Percentiles rank a stretch among this genome's conserved stretches.
phyloP scores from a whole-genome alignment of 2,888 invertebrate species.

The Pelosia muscerda region DNA sequence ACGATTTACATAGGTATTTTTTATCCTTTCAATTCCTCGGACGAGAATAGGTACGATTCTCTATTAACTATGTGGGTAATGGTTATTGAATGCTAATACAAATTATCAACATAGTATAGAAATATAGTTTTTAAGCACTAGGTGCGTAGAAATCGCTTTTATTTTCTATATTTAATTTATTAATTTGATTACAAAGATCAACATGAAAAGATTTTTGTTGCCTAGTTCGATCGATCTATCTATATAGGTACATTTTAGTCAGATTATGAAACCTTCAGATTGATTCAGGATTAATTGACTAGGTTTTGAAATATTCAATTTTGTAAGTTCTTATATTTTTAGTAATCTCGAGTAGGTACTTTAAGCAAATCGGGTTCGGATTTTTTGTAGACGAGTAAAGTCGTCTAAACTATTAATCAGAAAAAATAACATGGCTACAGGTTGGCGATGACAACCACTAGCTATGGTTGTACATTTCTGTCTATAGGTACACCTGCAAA shows the following conservation, averaged over 20 bases:
- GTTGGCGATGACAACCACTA: neutral
- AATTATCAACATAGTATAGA: slow-evolving; percentile 28
- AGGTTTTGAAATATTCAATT: neutral
- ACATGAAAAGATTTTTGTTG: neutral
- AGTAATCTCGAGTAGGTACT: too few species aligned
- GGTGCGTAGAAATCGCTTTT: neutral
- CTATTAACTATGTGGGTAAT: slow-evolving; percentile 32
- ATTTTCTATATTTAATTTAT: too few species aligned
- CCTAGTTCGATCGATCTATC: neutral
- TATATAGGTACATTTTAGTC: too few species aligned
- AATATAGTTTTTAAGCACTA: slow-evolving; percentile 21
- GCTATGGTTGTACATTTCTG: slow-evolving; percentile 21
- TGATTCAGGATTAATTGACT: neutral
- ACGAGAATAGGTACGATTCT: slow-evolving; percentile 42
- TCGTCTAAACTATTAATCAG: slow-evolving; percentile 16
- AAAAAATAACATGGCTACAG: neutral
- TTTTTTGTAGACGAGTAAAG: neutral
- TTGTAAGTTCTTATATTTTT: neutral
- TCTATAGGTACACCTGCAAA: neutral
- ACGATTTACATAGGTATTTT: slow-evolving; percentile 54
- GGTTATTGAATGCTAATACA: slow-evolving; percentile 47
- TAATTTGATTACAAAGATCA: too few species aligned
- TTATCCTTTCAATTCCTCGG: slow-evolving; percentile 41
- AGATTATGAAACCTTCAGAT: too few species aligned
- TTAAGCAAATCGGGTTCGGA: neutral